phyloP scores from a whole-genome alignment of 2,797 vertebrate genomes.

The Ceyx erithaca region DNA sequence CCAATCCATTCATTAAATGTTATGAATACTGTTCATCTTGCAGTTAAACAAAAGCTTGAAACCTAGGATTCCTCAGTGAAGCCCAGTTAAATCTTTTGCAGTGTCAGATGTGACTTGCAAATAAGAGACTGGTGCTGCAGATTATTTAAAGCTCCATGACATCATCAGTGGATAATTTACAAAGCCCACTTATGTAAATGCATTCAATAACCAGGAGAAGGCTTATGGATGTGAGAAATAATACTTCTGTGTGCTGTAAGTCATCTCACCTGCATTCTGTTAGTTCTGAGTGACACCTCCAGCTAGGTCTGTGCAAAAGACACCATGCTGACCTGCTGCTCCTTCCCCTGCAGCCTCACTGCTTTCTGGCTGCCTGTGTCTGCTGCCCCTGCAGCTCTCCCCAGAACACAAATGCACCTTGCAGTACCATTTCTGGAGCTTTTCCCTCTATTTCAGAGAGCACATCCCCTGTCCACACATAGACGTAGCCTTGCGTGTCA shows the following conservation, averaged over 20 bases:
- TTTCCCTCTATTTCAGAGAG: not conserved
- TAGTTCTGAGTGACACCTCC: not conserved
- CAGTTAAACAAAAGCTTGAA: not conserved
- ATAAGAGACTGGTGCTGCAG: not conserved
- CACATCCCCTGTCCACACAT: not conserved
- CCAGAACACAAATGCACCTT: not conserved
- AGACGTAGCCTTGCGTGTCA: not conserved
- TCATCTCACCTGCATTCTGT: conserved; percentile 8
- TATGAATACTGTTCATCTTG: not conserved
- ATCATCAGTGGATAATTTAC: conserved; percentile 25
- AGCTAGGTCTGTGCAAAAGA: not conserved
- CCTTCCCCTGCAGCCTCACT: not conserved
- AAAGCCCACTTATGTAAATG: conserved; percentile 14
- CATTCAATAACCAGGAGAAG: conserved; percentile 11
- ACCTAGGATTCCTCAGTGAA: not conserved
- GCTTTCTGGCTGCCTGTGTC: not conserved
- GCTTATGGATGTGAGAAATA: conserved; percentile 18
- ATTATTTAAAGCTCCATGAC: conserved; percentile 44
- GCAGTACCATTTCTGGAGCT: not conserved
- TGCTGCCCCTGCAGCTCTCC: conserved; percentile 3
- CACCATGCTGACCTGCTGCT: not conserved
- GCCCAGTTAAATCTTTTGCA: not conserved
- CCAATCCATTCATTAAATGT: not conserved
- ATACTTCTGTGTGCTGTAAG: not conserved
- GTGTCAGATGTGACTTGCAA: not conserved